Conservation (phyloP, 1,140 invertebrate genomes). For the Piezodorus guildinii region DNA sequence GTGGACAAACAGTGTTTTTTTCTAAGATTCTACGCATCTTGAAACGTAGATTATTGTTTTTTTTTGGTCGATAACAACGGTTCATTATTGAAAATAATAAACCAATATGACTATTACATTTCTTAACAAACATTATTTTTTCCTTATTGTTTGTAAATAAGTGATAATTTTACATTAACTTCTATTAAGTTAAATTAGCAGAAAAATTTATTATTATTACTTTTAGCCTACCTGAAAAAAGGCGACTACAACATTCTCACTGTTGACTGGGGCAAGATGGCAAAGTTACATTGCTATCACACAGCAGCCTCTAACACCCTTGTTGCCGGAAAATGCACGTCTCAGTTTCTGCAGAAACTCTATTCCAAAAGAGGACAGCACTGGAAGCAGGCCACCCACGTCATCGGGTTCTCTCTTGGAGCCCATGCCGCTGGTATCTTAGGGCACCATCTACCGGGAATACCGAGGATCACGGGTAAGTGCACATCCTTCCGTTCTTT, state of each 20-base stretch:
- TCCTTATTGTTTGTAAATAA: no score
- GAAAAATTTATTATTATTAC: no score
- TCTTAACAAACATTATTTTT: no score
- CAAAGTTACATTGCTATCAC: conserved; percentile 44
- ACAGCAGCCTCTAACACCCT: conserved; percentile 42
- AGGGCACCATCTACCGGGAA: conserved; percentile 27
- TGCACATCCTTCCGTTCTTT: no score
- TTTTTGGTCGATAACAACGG: no score
- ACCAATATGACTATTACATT: no score
- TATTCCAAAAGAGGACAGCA: conserved; percentile 31
- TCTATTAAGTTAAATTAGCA: no score
- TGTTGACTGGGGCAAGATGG: conserved; percentile 50
- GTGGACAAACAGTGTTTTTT: no score
- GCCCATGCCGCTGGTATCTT: conserved; percentile 58
- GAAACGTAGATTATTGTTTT: no score
- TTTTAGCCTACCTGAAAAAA: conserved; percentile 39
- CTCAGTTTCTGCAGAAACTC: conserved; percentile 31
- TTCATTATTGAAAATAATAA: no score
- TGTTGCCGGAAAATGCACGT: conserved; percentile 41
- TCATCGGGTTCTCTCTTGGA: conserved; percentile 64
- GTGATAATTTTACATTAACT: no score
- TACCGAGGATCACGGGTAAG: neutral
- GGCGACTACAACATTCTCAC: conserved; percentile 47
- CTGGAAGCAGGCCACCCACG: conserved; percentile 40
- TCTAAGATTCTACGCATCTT: no score